These are phyloP conservation scores for Chroicocephalus ridibundus DNA, from an alignment of 2,113 vertebrate genomes.

Conservation along the genomic window DNA sequence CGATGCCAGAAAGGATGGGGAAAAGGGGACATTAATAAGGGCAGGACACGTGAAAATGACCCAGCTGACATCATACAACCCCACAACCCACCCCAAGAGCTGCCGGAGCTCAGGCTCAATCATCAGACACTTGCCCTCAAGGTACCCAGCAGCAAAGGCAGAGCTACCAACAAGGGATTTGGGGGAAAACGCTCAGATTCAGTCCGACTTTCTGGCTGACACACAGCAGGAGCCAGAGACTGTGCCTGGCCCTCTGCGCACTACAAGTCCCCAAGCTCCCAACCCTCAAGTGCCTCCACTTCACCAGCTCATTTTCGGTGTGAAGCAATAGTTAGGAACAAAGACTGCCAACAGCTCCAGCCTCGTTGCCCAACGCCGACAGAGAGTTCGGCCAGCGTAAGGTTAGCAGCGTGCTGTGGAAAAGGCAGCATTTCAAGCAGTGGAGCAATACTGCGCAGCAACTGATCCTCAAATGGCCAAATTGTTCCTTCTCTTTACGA, in stretches of 20 bases:
- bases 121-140: neutral
- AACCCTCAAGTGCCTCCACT: neutral
- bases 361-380: neutral
- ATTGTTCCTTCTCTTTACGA: neutral
- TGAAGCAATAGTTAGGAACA: neutral
- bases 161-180: neutral
- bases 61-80: neutral
- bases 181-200: neutral
- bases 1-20: neutral
- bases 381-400: neutral
- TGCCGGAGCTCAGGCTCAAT: fast-evolving
- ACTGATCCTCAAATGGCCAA: neutral
- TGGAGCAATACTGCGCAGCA: neutral
- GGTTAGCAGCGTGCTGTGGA: neutral
- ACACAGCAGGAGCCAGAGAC: neutral
- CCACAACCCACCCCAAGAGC: fast-evolving
- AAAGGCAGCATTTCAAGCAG: neutral
- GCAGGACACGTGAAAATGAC: neutral
- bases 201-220: neutral
- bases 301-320: neutral
- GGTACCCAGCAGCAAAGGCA: neutral
- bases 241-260: neutral
- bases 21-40: neutral
- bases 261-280: neutral
- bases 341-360: neutral